Evolutionary conservation across 2,888 invertebrate species (phyloP).

Genomic region (Drepanosiphum platanoidis): DNA sequence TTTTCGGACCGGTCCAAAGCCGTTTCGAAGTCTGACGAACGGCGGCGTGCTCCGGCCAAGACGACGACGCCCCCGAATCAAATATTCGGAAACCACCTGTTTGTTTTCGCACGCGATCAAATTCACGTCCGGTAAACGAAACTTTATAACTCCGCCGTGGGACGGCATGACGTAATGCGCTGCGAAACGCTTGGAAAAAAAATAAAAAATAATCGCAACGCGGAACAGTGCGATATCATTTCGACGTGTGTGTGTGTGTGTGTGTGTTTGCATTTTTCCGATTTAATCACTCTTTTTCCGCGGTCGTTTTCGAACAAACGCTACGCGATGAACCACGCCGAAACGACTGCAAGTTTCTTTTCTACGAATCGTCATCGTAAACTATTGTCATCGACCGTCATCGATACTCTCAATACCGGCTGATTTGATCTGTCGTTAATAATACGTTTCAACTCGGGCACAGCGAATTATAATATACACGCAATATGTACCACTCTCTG

Average conservation of each 20-base stretch:
- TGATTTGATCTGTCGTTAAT: too few relatives aligned
- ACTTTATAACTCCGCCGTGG: not conserved
- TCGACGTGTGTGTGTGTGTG: too few relatives aligned
- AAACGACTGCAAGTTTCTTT: not conserved
- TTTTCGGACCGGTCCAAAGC: too few relatives aligned
- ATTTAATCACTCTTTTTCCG: not conserved
- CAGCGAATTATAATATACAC: too few relatives aligned
- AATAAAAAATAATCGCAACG: not conserved
- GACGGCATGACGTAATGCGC: not conserved
- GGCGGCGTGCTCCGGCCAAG: too few relatives aligned
- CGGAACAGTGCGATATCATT: not conserved
- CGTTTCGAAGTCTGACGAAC: too few relatives aligned
- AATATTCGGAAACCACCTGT: not conserved
- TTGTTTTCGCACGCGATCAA: not conserved
- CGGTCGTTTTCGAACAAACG: not conserved
- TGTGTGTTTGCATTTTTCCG: not conserved
- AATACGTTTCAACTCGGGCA: too few relatives aligned
- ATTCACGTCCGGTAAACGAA: not conserved
- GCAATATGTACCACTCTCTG: not conserved
- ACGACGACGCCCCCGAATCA: too few relatives aligned
- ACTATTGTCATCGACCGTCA: too few relatives aligned
- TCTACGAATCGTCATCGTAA: too few relatives aligned
- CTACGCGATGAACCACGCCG: too few relatives aligned
- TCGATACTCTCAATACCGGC: too few relatives aligned
- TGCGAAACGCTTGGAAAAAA: not conserved